phyloP scores from a whole-genome alignment of 2,113 vertebrate genomes.

The Silurus meridionalis region DNA sequence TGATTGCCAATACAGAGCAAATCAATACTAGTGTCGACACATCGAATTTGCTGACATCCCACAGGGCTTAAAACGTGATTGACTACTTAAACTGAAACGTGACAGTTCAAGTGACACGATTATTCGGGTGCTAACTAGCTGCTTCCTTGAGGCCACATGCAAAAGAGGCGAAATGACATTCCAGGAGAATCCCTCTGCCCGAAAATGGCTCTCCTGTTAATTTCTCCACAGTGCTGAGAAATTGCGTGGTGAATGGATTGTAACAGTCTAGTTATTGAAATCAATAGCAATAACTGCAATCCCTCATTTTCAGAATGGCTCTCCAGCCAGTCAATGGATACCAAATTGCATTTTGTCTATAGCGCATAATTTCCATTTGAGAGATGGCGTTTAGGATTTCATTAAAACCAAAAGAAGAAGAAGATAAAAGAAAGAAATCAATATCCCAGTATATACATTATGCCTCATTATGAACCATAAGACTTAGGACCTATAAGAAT shows the following conservation, averaged over 20 bases:
- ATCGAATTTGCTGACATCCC: conserved; percentile 44
- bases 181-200: conserved; percentile 1
- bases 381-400: conserved; percentile 56
- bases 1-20: conserved; percentile 45
- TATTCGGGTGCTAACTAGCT: conserved; percentile 29
- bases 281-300: conserved; percentile 81
- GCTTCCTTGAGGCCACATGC: conserved; percentile 22
- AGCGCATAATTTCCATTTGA: conserved; percentile 66
- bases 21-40: conserved; percentile 53
- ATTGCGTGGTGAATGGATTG: conserved; percentile 68
- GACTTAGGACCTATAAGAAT: conserved; percentile 14
- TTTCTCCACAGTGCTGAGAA: conserved; percentile 56
- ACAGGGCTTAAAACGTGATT: conserved; percentile 27
- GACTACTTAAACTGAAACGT: conserved; percentile 46
- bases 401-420: conserved; percentile 26
- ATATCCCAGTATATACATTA: conserved; percentile 13
- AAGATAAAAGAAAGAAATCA: conserved; percentile 35
- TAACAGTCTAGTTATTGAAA: conserved; percentile 80
- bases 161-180: conserved; percentile 37
- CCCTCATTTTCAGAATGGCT: conserved; percentile 71
- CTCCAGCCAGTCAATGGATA: conserved; percentile 74
- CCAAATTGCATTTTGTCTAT: conserved; percentile 72
- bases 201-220: conserved; percentile 30
- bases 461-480: conserved; percentile 14
- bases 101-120: conserved; percentile 33